Base-by-base conservation (phyloP, 2,797 vertebrate species). In the Naso thynnoides region DNA sequence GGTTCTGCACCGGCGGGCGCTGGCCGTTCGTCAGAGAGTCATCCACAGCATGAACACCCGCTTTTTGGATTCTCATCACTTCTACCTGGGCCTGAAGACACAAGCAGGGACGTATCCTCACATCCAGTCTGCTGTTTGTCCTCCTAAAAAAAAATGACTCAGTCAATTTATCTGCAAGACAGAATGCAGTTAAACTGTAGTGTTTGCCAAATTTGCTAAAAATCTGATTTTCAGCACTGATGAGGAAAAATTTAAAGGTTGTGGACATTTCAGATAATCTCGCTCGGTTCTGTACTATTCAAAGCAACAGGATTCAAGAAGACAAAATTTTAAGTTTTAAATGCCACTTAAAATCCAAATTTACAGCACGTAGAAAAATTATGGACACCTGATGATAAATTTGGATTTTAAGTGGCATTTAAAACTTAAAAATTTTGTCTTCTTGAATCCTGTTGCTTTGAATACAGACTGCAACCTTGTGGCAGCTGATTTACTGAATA, bases 81-180 rank as follows among this genome's bases (percentile, higher is more conserved):
- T 99, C 84, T 93, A 95, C 42, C 95, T 99, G 62, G 87, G 58
- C 15, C 94, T 99, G 79, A 96, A 94, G 89, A 98, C 96, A 0
- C 98, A 99, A 80, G 98, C 98, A 0, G 98, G 98, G 16, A 99
- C 97, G 98, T 99, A 99, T 99, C 97, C 95, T 86, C 29, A 2
- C 65, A n/a, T 24, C 9, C 36, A 18, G 36, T 50, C 0, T 8
- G 6, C 2, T 4, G 29, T 49, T 19, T 18, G 7, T 13, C 5
- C 24, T 9, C 6, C 53, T n/a, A 14, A 2, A 8, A 15, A 11
- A 11, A 18, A 38, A 39, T 10, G 2, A 33, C 19, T 53, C 2
- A 10, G 26, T 29, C 26, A 14, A 11, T 11, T 36, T 21, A 36
- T 36, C 33, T 9, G 33, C 33, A 11, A 36, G 33, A 36, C n/a